These are phyloP conservation scores for Cotesia vestalis DNA, from an alignment of 1,140 invertebrate species.

Conservation along the genomic window DNA sequence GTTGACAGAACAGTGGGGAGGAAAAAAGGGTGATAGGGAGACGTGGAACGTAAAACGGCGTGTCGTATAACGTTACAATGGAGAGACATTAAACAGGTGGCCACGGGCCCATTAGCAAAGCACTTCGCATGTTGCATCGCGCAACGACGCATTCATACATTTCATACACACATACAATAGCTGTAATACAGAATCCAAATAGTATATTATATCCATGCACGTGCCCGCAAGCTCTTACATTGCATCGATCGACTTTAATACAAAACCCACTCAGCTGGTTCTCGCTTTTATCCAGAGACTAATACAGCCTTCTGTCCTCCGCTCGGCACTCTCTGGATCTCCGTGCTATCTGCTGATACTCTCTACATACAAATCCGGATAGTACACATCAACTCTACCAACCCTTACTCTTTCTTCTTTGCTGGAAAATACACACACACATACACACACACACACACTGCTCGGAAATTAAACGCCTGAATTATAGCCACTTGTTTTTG, in stretches of 20 bases:
- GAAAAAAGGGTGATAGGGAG: neutral
- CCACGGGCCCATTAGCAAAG: constrained; percentile 35
- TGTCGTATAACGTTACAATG: constrained; percentile 29
- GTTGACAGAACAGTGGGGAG: neutral
- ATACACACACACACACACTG: no score
- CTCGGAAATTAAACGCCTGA: constrained; percentile 3
- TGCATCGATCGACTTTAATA: constrained; percentile 33
- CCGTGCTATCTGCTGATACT: neutral
- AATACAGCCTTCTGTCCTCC: no score
- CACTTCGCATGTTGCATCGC: constrained; percentile 35
- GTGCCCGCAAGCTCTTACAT: constrained; percentile 25
- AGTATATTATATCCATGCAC: constrained; percentile 31
- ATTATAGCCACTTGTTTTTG: constrained; percentile 17
- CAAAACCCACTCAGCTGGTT: constrained; percentile 17
- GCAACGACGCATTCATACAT: constrained; percentile 27
- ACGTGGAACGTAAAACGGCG: constrained; percentile 6
- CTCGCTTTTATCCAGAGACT: neutral
- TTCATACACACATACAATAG: neutral
- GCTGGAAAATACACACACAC: no score
- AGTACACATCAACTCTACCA: no score
- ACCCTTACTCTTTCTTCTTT: neutral
- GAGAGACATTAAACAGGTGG: constrained; percentile 36
- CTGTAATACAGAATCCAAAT: neutral
- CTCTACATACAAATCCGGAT: no score
- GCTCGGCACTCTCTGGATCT: constrained; percentile 3